These are phyloP conservation scores for Delphinapterus leucas DNA, from an alignment of 2,113 vertebrate genomes.

Conservation along the genomic window DNA sequence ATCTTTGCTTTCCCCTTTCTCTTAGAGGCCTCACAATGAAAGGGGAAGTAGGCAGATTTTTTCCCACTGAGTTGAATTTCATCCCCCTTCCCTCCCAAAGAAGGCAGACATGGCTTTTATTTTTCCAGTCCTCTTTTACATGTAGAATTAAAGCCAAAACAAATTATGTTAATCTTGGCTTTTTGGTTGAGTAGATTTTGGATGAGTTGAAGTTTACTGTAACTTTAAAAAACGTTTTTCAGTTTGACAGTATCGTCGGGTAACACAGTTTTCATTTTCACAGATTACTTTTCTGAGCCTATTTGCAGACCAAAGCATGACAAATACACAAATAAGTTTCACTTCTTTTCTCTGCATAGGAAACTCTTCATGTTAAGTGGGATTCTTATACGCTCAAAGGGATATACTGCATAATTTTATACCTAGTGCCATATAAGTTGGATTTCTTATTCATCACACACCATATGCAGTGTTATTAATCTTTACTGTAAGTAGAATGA, in stretches of 20 bases:
- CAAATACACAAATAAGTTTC: slow-evolving; percentile 48
- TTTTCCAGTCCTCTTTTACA: slow-evolving; percentile 48
- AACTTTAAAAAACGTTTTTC: slow-evolving; percentile 43
- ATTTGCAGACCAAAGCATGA: neutral
- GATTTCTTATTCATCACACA: slow-evolving; percentile 47
- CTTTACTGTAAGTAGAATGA: slow-evolving; percentile 64
- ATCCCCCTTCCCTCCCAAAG: neutral
- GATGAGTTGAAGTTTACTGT: slow-evolving; percentile 40
- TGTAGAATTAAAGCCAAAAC: slow-evolving; percentile 30
- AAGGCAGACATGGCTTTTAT: slow-evolving; percentile 25
- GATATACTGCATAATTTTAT: neutral
- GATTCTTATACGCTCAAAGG: neutral
- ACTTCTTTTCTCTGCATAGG: neutral
- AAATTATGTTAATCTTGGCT: slow-evolving; percentile 4
- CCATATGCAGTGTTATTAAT: slow-evolving; percentile 59
- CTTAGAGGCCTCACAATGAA: neutral
- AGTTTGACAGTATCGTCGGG: neutral
- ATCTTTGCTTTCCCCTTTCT: neutral
- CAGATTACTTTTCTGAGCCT: slow-evolving; percentile 39
- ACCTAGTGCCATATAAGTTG: slow-evolving; percentile 18
- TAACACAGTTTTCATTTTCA: slow-evolving; percentile 42
- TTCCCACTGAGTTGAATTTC: slow-evolving; percentile 37
- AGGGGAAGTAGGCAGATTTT: neutral
- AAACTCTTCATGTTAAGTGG: neutral
- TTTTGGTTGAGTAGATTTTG: slow-evolving; percentile 41